These are phyloP conservation scores for Hesperophylax magnus DNA, from an alignment of 1,140 invertebrate species.

Conservation along the genomic window DNA sequence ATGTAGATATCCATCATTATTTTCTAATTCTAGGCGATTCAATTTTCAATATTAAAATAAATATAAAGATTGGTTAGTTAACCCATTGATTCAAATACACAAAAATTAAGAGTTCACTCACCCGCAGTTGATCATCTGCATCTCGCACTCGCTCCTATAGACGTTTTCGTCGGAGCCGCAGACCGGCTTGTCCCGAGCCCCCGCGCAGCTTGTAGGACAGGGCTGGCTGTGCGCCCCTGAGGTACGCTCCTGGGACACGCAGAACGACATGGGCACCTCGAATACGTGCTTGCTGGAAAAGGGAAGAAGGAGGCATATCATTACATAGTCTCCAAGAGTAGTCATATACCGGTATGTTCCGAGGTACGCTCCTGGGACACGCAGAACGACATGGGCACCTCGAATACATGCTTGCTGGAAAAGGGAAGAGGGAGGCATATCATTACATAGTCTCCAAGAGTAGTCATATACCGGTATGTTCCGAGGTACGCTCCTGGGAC, in stretches of 20 bases:
- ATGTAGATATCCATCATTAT: too few species aligned
- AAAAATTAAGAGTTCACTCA: slow-evolving; percentile 67
- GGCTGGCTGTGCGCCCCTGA: slow-evolving; percentile 73
- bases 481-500: slow-evolving; percentile 80
- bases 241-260: slow-evolving; percentile 83
- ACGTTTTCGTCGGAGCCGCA: slow-evolving; percentile 92
- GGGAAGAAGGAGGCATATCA: slow-evolving; percentile 9
- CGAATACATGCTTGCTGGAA: slow-evolving; percentile 88
- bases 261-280: slow-evolving; percentile 91
- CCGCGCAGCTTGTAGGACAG: slow-evolving; percentile 73
- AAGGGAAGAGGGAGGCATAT: slow-evolving; percentile 29
- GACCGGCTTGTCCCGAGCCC: slow-evolving; percentile 77
- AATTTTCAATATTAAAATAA: too few species aligned
- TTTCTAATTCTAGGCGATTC: too few species aligned
- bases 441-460: neutral
- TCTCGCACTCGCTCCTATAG: slow-evolving; percentile 90
- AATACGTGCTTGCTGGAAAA: slow-evolving; percentile 87
- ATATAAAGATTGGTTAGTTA: too few species aligned
- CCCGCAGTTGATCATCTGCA: slow-evolving; percentile 92
- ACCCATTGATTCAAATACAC: too few species aligned
- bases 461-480: too few species aligned
- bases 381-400: slow-evolving; percentile 91
- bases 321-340: neutral
- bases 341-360: slow-evolving; percentile 57
- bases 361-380: slow-evolving; percentile 81